Evolutionary conservation across 1,140 invertebrate genomes (phyloP).

Genomic region (Carposina sasakii): DNA sequence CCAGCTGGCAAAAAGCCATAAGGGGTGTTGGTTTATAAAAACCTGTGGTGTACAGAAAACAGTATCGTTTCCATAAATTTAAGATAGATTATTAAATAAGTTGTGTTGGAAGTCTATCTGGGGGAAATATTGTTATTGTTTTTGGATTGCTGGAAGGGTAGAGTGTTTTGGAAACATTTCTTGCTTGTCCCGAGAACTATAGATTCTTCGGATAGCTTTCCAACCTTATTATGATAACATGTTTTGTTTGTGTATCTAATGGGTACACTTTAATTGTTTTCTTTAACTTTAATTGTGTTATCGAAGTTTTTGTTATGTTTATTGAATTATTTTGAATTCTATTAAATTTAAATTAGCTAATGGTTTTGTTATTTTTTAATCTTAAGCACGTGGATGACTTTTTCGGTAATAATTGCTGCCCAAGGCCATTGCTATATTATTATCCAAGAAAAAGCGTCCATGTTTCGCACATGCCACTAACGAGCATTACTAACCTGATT

Average conservation of each 20-base stretch:
- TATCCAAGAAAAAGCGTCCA: too few relatives aligned
- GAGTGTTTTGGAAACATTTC: slow-evolving; percentile 66
- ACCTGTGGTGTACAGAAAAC: slow-evolving; percentile 57
- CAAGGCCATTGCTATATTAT: too few relatives aligned
- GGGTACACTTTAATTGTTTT: slow-evolving; percentile 47
- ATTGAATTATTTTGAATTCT: not conserved
- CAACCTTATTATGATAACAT: slow-evolving; percentile 62
- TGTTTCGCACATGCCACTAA: slow-evolving; percentile 31
- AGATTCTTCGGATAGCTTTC: slow-evolving; percentile 62
- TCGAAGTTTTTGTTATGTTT: slow-evolving; percentile 30
- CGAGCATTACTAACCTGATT: slow-evolving; percentile 49
- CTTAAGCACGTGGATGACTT: not conserved
- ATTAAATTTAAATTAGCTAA: not conserved
- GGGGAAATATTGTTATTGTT: slow-evolving; percentile 57
- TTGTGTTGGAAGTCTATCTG: slow-evolving; percentile 33
- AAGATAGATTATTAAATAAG: slow-evolving; percentile 53
- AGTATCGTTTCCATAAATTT: slow-evolving; percentile 68
- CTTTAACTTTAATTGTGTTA: slow-evolving; percentile 44
- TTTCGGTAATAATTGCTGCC: too few relatives aligned
- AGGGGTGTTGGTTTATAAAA: slow-evolving; percentile 67
- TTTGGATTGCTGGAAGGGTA: slow-evolving; percentile 44
- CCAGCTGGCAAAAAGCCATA: slow-evolving; percentile 63
- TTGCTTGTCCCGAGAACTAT: slow-evolving; percentile 35
- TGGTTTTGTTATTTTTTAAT: not conserved
- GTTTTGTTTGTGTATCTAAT: slow-evolving; percentile 64